Evolutionary conservation across 2,113 vertebrate species (phyloP), one percentile per base, ranked within the genome.

Genomic region (Myiozetetes cayanensis): DNA sequence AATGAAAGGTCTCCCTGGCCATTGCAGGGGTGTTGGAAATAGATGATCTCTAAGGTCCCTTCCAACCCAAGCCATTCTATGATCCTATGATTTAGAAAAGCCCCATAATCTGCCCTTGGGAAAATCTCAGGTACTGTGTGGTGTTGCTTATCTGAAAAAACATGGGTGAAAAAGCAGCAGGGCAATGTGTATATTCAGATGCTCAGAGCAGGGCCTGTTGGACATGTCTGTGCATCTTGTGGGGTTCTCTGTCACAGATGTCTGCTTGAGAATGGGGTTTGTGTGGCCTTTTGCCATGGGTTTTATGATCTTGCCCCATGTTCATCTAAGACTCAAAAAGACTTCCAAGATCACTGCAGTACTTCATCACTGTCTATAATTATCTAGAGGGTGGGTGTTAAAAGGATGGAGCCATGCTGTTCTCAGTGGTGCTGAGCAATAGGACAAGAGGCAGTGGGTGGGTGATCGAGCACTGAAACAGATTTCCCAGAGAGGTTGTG

Each of bases 151-250:
- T 4, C 8, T 9, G 44, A 68, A 79, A 59, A 39, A 50, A 23
- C 0, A 1, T 15, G 6, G 8, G 28, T 5, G 7, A 72, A 66
- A 70, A 67, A 4, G 4, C 33, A 46, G 9, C 6, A 28, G 8
- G 17, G 20, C 15, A 49, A 35, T 43, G 13, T 8, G 5, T 27
- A 47, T 33, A 21, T 30, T n/a, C 16, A n/a, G 19, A 31, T 13
- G 6, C 9, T 33, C 14, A 4, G 62, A 37, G 27, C 21, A 27
- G 12, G 13, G 17, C 6, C 17, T 2, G 6, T 16, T 66, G 47
- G 41, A 71, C 4, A 12, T 0, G 0, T 12, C 52, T 44, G 47
- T 12, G 30, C 14, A 22, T 0, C 0, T 41, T 8, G 14, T 4
- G 5, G 12, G 16, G 16, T 50, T 41, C 27, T 31, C 33, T 15